These are phyloP conservation scores for Stratiomys singularior DNA, from an alignment of 2,888 invertebrate species.

Conservation along the genomic window DNA sequence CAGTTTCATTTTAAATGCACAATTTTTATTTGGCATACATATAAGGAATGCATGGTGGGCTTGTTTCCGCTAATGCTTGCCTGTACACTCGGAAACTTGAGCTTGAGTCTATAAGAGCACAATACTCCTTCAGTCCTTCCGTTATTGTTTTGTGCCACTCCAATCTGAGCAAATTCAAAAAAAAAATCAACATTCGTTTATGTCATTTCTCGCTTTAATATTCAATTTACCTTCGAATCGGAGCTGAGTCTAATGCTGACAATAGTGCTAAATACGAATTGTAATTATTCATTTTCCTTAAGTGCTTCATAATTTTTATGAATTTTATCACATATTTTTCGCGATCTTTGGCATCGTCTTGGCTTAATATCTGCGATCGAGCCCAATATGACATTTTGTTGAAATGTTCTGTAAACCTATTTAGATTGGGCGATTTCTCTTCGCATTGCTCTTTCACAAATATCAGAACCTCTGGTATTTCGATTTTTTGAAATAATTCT, in stretches of 20 bases:
- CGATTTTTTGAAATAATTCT: slow-evolving; percentile 93
- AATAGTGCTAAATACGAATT: slow-evolving; percentile 97
- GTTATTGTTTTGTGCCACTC: slow-evolving; percentile 94
- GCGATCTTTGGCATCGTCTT: slow-evolving; percentile 92
- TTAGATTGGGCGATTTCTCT: slow-evolving; percentile 95
- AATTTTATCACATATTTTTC: slow-evolving; percentile 95
- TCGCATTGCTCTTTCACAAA: slow-evolving; percentile 99
- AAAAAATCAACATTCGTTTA: background rate
- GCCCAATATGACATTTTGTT: slow-evolving; percentile 99
- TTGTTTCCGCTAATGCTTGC: slow-evolving; percentile 91
- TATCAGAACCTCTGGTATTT: slow-evolving; percentile 95
- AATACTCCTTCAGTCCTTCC: slow-evolving; percentile 93
- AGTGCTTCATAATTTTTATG: slow-evolving; percentile 97
- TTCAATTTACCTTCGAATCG: slow-evolving; percentile 69
- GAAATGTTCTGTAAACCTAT: slow-evolving; percentile 97
- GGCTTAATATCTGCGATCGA: slow-evolving; percentile 90
- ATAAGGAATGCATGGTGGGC: slow-evolving; percentile 98
- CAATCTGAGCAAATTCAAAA: slow-evolving; percentile 68
- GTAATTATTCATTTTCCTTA: slow-evolving; percentile 97
- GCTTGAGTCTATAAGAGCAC: slow-evolving; percentile 96
- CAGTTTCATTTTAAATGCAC: background rate
- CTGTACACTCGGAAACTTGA: slow-evolving; percentile 98
- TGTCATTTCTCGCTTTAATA: too few relatives aligned
- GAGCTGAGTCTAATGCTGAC: slow-evolving; percentile 96
- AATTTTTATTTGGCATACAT: slow-evolving; percentile 76